A percentile compares a stretch with the other conserved stretches of the same genome.
Conservation (phyloP, 2,797 vertebrate genomes). For the Rallus crepitans region DNA sequence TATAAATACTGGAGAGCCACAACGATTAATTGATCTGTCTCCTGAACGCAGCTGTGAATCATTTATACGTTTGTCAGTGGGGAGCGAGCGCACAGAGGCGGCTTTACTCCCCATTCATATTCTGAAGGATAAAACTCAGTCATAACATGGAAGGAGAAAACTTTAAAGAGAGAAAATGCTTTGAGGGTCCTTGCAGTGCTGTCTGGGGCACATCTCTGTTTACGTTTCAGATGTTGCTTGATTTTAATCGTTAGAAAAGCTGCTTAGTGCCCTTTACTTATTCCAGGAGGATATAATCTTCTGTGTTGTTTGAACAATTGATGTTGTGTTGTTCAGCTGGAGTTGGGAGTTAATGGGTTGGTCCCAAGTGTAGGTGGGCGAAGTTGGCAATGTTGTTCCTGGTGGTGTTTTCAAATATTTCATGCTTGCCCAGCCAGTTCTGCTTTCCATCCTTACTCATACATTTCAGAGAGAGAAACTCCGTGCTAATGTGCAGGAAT, state of each 20-base stretch:
- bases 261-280: conserved; percentile 2
- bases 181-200: conserved; percentile 16
- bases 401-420: conserved; percentile 56
- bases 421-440: conserved; percentile 44
- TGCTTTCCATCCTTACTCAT: conserved; percentile 42
- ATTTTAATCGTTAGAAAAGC: background rate
- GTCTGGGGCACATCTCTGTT: background rate
- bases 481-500: conserved; percentile 5
- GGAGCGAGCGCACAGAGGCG: conserved; percentile 13
- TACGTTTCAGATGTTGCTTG: background rate
- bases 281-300: conserved; percentile 7
- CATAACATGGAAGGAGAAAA: conserved; percentile 1
- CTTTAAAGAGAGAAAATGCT: conserved; percentile 2
- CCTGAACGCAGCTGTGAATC: conserved; percentile 68
- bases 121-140: conserved; percentile 11
- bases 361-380: conserved; percentile 38
- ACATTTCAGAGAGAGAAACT: conserved; percentile 42
- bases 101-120: conserved; percentile 31
- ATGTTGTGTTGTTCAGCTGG: conserved; percentile 30
- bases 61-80: conserved; percentile 62
- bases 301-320: conserved; percentile 1
- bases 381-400: conserved; percentile 18
- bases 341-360: conserved; percentile 47
- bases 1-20: conserved; percentile 65
- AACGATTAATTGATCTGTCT: conserved; percentile 72